A percentile compares a stretch with the other conserved stretches of the same genome.
Conservation (phyloP, 2,113 vertebrate species). For the Scolopax mira region DNA sequence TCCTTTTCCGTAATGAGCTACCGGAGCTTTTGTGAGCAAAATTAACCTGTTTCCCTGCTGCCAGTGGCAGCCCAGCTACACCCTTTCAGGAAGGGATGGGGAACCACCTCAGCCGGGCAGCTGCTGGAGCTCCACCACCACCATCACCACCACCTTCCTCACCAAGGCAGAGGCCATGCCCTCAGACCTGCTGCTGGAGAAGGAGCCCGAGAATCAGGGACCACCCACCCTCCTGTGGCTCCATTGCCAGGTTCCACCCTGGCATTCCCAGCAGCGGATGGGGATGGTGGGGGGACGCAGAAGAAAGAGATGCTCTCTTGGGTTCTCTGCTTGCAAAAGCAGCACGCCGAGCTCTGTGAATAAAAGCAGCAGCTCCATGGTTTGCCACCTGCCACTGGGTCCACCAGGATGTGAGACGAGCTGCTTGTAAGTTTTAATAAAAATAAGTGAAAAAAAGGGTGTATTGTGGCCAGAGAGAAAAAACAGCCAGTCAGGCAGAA, state of each 20-base stretch:
- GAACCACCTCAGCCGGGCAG: background rate
- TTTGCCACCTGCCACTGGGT: background rate
- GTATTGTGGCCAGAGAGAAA: background rate
- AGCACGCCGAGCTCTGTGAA: background rate
- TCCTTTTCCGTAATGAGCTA: slow-evolving; percentile 9
- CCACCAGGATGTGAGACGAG: background rate
- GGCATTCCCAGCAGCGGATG: background rate
- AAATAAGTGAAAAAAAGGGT: background rate
- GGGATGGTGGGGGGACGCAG: background rate
- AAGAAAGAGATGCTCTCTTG: background rate
- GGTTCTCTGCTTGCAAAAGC: background rate
- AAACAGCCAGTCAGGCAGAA: background rate
- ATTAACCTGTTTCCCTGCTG: background rate
- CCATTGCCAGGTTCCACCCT: background rate
- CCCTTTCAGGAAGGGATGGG: background rate
- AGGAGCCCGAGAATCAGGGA: background rate
- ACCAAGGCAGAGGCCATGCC: background rate
- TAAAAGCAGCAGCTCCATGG: accelerated
- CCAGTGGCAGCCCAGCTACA: background rate
- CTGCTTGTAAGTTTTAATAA: background rate
- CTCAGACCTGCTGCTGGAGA: background rate
- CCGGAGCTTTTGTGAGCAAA: background rate
- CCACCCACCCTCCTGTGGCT: background rate
- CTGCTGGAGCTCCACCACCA: accelerated
- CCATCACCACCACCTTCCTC: background rate